phyloP scores from a whole-genome alignment of 2,888 invertebrate genomes.

The Cantharis rufa region DNA sequence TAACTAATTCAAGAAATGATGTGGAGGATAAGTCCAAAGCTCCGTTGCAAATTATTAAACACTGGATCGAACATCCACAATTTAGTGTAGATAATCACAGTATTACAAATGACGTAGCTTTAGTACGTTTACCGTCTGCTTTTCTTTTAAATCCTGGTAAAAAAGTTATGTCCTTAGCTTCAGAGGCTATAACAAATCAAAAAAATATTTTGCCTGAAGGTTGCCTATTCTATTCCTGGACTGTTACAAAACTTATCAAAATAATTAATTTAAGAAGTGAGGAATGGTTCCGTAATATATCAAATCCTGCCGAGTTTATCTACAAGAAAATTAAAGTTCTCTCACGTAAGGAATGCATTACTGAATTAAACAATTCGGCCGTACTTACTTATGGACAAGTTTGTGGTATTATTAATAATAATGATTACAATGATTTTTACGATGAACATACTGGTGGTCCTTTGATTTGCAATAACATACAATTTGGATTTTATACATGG shows the following conservation, averaged over 20 bases:
- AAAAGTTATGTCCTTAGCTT: slow-evolving; percentile 4
- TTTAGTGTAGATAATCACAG: not conserved
- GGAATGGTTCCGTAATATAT: not conserved
- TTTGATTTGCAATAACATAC: slow-evolving; percentile 11
- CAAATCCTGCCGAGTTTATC: not conserved
- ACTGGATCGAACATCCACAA: slow-evolving; percentile 17
- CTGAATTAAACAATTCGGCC: not conserved
- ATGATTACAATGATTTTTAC: not conserved
- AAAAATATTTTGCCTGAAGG: not conserved
- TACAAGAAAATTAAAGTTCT: not conserved
- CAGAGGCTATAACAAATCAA: not conserved
- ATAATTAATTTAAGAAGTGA: not conserved
- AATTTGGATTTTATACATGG: slow-evolving; percentile 21
- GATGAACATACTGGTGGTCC: slow-evolving; percentile 12
- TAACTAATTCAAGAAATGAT: not conserved
- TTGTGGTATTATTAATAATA: not conserved
- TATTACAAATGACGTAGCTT: slow-evolving; percentile 16
- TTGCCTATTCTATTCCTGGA: slow-evolving; percentile 4
- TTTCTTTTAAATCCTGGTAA: not conserved
- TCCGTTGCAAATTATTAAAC: not conserved
- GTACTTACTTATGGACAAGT: slow-evolving; percentile 14
- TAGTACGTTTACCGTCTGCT: slow-evolving; percentile 9
- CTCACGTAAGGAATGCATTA: not conserved
- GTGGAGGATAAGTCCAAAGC: not conserved
- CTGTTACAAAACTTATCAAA: not conserved